Conservation (phyloP, 2,888 invertebrate genomes). For the Leptopterna dolabrata region DNA sequence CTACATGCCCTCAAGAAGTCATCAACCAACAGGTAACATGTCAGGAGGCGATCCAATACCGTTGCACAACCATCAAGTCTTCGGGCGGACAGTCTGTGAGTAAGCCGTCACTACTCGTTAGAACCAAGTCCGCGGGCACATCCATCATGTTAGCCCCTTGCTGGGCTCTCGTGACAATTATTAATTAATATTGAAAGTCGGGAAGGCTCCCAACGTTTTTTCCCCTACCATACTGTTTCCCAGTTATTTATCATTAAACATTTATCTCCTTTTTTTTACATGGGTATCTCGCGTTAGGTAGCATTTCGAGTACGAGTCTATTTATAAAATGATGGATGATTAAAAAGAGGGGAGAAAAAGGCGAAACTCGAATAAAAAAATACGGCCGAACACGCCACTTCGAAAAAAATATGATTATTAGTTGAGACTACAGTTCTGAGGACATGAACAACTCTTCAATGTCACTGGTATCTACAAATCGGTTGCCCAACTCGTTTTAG, state of each 20-base stretch:
- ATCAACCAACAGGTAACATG: constrained; percentile 3
- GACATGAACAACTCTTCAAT: background rate
- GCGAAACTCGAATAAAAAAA: background rate
- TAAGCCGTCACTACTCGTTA: constrained; percentile 31
- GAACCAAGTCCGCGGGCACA: background rate
- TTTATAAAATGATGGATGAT: constrained; percentile 33
- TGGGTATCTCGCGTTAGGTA: constrained; percentile 30
- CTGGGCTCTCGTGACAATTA: constrained; percentile 49
- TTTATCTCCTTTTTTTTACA: constrained; percentile 39
- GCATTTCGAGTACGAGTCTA: constrained; percentile 18
- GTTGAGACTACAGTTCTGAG: background rate
- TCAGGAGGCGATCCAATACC: background rate
- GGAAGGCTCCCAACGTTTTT: background rate
- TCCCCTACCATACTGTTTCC: background rate
- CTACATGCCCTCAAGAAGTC: background rate
- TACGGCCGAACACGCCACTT: background rate
- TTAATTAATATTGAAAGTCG: constrained; percentile 48
- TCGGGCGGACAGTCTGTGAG: background rate
- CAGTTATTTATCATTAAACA: constrained; percentile 35
- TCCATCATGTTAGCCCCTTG: constrained; percentile 51
- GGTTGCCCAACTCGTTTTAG: no score
- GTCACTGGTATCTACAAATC: background rate
- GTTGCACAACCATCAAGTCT: background rate
- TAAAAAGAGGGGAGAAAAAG: background rate
- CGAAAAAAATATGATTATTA: background rate